Evolutionary conservation across 2,113 vertebrate species (phyloP).

Genomic region (Paraplagusia blochii): DNA sequence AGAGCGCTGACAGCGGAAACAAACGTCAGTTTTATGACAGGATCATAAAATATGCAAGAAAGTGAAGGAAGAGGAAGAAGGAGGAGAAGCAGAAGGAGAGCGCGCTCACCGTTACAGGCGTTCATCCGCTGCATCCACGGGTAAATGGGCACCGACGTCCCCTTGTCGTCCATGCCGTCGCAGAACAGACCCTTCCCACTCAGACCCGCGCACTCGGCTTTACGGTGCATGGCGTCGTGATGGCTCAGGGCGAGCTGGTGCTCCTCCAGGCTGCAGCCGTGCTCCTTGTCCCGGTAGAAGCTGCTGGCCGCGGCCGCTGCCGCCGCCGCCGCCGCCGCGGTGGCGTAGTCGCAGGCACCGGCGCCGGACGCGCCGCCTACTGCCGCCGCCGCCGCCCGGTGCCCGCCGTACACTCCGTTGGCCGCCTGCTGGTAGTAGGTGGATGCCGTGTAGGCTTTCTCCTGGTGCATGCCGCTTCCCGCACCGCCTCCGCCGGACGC

Average conservation of each 20-base stretch:
- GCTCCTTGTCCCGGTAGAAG: conserved; percentile 91
- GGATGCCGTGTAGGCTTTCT: conserved; percentile 68
- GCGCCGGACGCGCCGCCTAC: conserved; percentile 55
- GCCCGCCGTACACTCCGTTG: conserved; percentile 80
- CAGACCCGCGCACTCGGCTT: conserved; percentile 85
- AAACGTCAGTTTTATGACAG: conserved; percentile 59
- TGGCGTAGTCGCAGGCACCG: conserved; percentile 86
- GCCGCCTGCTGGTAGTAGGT: conserved; percentile 88
- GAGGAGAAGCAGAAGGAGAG: conserved; percentile 19
- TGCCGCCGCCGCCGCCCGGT: conserved; percentile 70
- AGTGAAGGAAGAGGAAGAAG: conserved; percentile 26
- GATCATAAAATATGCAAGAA: conserved; percentile 54
- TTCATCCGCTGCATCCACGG: conserved; percentile 96
- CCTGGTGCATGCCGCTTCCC: conserved; percentile 49
- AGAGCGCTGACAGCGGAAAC: conserved; percentile 47
- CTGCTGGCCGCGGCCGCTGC: conserved; percentile 68
- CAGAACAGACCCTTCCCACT: conserved; percentile 83
- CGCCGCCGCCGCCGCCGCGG: conserved; percentile 52
- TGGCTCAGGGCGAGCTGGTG: conserved; percentile 76
- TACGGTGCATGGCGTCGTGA: conserved; percentile 82
- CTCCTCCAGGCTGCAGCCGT: conserved; percentile 79
- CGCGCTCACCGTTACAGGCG: conserved; percentile 92
- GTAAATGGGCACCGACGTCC: conserved; percentile 79
- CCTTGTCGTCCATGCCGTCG: conserved; percentile 88
- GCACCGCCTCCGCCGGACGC: conserved; percentile 13